Conservation (phyloP, 2,797 vertebrate genomes). For the Brachyalestes nurse region DNA sequence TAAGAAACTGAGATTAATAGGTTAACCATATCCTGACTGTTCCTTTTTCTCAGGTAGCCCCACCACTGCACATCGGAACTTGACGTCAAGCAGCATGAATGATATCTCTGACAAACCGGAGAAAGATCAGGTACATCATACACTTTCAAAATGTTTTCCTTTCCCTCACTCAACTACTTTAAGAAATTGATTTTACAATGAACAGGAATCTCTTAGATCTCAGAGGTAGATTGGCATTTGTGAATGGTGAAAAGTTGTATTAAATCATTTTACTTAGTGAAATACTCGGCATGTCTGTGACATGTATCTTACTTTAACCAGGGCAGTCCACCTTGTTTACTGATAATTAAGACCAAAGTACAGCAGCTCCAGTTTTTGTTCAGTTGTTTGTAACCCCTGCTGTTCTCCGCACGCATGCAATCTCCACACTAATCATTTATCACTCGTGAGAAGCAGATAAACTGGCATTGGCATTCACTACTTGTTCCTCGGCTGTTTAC, state of each 20-base stretch:
- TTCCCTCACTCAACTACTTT: background rate
- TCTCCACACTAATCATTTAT: conserved; percentile 29
- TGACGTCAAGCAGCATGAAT: conserved; percentile 91
- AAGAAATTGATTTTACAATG: background rate
- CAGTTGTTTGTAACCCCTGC: no score
- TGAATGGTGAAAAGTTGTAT: no score
- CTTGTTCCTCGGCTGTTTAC: background rate
- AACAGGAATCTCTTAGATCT: background rate
- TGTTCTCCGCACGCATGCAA: background rate
- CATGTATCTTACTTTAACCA: background rate
- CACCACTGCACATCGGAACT: conserved; percentile 86
- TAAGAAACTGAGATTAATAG: background rate
- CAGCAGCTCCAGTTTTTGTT: background rate
- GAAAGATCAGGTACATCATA: conserved; percentile 93
- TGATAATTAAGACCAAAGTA: conserved; percentile 21
- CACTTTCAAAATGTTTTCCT: background rate
- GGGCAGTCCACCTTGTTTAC: background rate
- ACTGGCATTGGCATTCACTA: background rate
- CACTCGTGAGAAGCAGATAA: conserved; percentile 19
- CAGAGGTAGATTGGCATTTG: background rate
- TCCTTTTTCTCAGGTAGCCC: conserved; percentile 84
- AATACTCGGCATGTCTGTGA: background rate
- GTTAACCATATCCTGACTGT: conserved; percentile 44
- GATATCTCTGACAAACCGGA: conserved; percentile 98
- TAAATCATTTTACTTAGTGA: no score